phyloP scores from a whole-genome alignment of 2,888 invertebrate genomes.

The Drosophila phalerata region DNA sequence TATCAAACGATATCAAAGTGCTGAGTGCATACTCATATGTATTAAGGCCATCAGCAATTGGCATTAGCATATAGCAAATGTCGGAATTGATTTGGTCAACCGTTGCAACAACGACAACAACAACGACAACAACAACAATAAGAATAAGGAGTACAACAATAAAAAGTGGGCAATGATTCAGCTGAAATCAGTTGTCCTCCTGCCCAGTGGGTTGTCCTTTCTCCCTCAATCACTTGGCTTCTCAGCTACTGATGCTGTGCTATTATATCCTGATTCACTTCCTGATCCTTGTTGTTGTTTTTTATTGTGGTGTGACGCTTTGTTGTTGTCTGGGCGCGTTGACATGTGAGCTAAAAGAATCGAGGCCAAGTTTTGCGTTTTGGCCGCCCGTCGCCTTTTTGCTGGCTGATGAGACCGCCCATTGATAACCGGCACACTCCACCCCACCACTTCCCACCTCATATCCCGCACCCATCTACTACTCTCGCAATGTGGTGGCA shows the following conservation, averaged over 20 bases:
- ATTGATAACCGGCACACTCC: constrained; percentile 53
- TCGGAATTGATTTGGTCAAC: constrained; percentile 76
- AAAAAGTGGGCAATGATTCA: constrained; percentile 60
- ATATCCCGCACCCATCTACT: background rate
- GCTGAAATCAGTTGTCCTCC: constrained; percentile 46
- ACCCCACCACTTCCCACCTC: background rate
- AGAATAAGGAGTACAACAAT: constrained; percentile 40
- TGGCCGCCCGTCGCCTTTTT: constrained; percentile 69
- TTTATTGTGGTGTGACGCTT: constrained; percentile 73
- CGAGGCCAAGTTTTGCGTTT: constrained; percentile 31
- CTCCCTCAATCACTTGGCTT: constrained; percentile 37
- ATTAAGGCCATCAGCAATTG: constrained; percentile 38
- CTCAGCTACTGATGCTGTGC: constrained; percentile 42
- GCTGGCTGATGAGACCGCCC: constrained; percentile 78
- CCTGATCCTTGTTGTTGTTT: constrained; percentile 42
- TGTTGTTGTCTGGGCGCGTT: constrained; percentile 69
- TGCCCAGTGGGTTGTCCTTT: constrained; percentile 63
- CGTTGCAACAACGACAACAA: constrained; percentile 62
- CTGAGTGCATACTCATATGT: constrained; percentile 44
- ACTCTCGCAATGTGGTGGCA: constrained; percentile 13
- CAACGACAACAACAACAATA: constrained; percentile 47
- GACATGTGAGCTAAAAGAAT: constrained; percentile 66
- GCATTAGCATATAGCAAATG: constrained; percentile 55
- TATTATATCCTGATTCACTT: constrained; percentile 62
- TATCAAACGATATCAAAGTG: constrained; percentile 62